A percentile compares a stretch with the other conserved stretches of the same genome.
These are phyloP conservation scores for Ianthella basta DNA, from an alignment of 37 sponge, comb jelly and placozoan genomes.

Conservation along the genomic window DNA sequence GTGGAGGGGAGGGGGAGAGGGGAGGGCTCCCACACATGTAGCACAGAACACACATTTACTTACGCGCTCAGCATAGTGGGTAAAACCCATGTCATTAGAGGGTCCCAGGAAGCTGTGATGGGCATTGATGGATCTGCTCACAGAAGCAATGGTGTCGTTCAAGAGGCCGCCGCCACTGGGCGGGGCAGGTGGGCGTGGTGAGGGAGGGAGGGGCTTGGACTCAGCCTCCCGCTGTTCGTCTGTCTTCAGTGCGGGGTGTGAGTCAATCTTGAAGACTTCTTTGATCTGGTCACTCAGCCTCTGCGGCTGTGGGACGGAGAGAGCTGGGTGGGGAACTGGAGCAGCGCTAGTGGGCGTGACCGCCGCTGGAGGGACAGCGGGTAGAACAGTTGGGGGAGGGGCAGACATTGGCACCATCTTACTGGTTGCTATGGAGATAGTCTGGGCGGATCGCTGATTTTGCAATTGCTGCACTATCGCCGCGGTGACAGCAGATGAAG, in stretches of 20 bases:
- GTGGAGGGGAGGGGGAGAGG: background rate
- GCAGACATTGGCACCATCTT: background rate
- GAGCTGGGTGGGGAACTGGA: background rate
- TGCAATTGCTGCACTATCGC: no score
- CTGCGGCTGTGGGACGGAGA: background rate
- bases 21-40: background rate
- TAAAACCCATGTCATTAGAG: constrained; percentile 69
- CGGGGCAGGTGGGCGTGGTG: background rate
- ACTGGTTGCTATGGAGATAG: no score
- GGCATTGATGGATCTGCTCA: constrained; percentile 41
- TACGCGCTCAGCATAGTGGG: constrained; percentile 74
- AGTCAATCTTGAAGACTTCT: constrained; percentile 15
- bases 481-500: no score
- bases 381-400: background rate
- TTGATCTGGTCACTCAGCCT: constrained; percentile 2
- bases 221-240: background rate
- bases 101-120: constrained; percentile 45
- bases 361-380: background rate
- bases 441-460: no score
- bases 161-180: constrained; percentile 55
- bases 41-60: background rate
- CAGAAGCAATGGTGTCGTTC: constrained; percentile 57
- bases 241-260: background rate
- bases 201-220: constrained; percentile 5
- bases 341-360: background rate